Percentiles rank a stretch among this genome's conserved stretches.
Conservation (phyloP, 1,140 invertebrate species). For the Drosophila grimshawi region DNA sequence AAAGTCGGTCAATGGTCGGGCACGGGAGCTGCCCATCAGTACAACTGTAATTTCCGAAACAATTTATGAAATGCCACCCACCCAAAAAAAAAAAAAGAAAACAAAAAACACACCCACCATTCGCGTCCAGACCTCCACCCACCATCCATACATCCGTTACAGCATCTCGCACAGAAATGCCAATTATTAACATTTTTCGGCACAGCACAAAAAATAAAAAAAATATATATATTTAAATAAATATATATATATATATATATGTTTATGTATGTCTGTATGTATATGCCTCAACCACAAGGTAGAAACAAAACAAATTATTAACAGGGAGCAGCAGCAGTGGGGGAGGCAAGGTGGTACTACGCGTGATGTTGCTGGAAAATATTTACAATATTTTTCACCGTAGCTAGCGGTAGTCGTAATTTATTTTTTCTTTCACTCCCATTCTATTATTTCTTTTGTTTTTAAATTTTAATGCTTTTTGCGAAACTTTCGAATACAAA, state of each 20-base stretch:
- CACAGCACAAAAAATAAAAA: conserved; percentile 11
- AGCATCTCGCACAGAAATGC: conserved; percentile 27
- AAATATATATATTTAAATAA: background rate
- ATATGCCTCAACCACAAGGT: conserved; percentile 32
- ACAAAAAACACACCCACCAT: background rate
- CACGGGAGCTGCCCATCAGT: conserved; percentile 4
- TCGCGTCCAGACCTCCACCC: background rate
- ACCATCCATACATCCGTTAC: background rate
- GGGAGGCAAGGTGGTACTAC: background rate
- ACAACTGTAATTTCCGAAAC: conserved; percentile 43
- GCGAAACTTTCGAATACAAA: conserved; percentile 58
- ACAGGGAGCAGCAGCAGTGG: conserved; percentile 11
- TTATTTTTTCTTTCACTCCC: background rate
- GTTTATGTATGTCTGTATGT: background rate
- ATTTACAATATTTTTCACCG: conserved; percentile 45
- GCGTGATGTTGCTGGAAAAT: conserved; percentile 13
- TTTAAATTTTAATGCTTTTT: conserved; percentile 72
- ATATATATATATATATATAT: background rate
- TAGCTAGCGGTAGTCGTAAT: conserved; percentile 14
- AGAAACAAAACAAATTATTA: conserved; percentile 45
- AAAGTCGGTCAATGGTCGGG: conserved; percentile 33
- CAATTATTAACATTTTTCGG: conserved; percentile 51
- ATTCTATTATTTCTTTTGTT: conserved; percentile 12
- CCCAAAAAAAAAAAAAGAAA: too few species aligned
- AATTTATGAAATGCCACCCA: conserved; percentile 35